A percentile compares a stretch with the other conserved stretches of the same genome.
Evolutionary conservation across 1,140 invertebrate species (phyloP).

Genomic region (Macrobrachium rosenbergii): DNA sequence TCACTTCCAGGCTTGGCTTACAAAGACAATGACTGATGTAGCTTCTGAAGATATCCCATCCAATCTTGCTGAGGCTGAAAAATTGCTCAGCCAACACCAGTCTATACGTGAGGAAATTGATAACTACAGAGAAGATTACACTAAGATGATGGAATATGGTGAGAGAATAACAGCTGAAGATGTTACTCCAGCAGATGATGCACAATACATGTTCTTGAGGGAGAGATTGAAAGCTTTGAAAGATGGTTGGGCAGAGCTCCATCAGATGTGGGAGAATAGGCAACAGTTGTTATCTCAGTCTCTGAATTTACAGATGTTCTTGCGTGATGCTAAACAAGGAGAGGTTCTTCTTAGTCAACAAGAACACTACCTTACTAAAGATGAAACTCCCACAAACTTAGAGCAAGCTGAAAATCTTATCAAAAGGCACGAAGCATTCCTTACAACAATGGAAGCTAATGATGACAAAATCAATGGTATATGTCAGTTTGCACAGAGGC

Average conservation of each 20-base stretch:
- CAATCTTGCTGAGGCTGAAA: slow-evolving; percentile 96
- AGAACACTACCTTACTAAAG: slow-evolving; percentile 94
- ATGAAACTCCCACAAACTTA: slow-evolving; percentile 92
- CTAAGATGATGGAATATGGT: slow-evolving; percentile 99
- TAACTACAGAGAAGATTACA: slow-evolving; percentile 97
- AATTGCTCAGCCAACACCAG: slow-evolving; percentile 95
- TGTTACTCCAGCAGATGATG: slow-evolving; percentile 88
- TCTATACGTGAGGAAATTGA: slow-evolving; percentile 99
- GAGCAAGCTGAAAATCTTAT: slow-evolving; percentile 98
- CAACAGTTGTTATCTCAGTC: slow-evolving; percentile 95
- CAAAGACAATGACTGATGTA: slow-evolving; percentile 97
- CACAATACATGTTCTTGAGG: slow-evolving; percentile 98
- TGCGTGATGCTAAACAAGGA: slow-evolving; percentile 96
- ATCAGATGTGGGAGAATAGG: slow-evolving; percentile 99
- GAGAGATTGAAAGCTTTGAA: slow-evolving; percentile 96
- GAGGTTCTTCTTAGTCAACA: slow-evolving; percentile 98
- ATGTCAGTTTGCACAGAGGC: slow-evolving; percentile 89
- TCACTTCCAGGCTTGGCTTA: slow-evolving; percentile 99
- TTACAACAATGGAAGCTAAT: slow-evolving; percentile 99
- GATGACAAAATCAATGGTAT: slow-evolving; percentile 99
- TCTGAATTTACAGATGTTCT: slow-evolving; percentile 94
- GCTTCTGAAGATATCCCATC: slow-evolving; percentile 98
- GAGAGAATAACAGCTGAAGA: slow-evolving; percentile 79
- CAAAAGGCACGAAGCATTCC: slow-evolving; percentile 98
- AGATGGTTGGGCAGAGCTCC: slow-evolving; percentile 98